phyloP scores from a whole-genome alignment of 2,888 invertebrate species.

The Marasmarcha lunaedactyla region DNA sequence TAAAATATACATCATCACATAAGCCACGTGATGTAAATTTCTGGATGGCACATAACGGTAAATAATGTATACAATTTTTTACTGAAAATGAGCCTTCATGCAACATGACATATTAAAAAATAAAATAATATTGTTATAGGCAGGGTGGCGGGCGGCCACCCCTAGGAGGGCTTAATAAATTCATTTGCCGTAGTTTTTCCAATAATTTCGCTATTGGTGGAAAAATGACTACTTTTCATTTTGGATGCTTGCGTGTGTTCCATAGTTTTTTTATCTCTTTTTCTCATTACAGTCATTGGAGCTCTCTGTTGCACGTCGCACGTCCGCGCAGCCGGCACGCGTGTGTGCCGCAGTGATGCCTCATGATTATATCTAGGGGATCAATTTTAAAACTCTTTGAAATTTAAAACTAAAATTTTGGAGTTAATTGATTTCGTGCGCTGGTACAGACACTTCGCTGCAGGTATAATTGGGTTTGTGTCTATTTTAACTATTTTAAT shows the following conservation, averaged over 20 bases:
- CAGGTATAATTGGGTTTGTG: too few relatives aligned
- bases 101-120: slow-evolving; percentile 37
- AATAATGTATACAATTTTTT: slow-evolving; percentile 11
- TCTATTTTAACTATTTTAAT: too few relatives aligned
- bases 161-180: slow-evolving; percentile 49
- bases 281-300: slow-evolving; percentile 23
- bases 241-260: slow-evolving; percentile 31
- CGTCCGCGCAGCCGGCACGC: slow-evolving; percentile 22
- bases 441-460: too few relatives aligned
- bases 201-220: slow-evolving; percentile 64
- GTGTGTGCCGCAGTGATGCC: slow-evolving; percentile 8
- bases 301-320: slow-evolving; percentile 11
- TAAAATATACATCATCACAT: too few relatives aligned
- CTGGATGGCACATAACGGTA: slow-evolving; percentile 10
- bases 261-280: slow-evolving; percentile 37
- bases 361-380: neutral
- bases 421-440: too few relatives aligned
- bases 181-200: slow-evolving; percentile 66
- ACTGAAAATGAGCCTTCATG: slow-evolving; percentile 6
- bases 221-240: slow-evolving; percentile 64
- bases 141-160: slow-evolving; percentile 22
- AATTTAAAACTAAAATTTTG: too few relatives aligned
- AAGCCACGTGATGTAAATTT: neutral
- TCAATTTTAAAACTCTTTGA: too few relatives aligned
- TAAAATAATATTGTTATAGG: slow-evolving; percentile 39